A percentile compares a stretch with the other conserved stretches of the same genome.
Evolutionary conservation across 2,888 invertebrate genomes (phyloP).

Genomic region (Athalia circularis): DNA sequence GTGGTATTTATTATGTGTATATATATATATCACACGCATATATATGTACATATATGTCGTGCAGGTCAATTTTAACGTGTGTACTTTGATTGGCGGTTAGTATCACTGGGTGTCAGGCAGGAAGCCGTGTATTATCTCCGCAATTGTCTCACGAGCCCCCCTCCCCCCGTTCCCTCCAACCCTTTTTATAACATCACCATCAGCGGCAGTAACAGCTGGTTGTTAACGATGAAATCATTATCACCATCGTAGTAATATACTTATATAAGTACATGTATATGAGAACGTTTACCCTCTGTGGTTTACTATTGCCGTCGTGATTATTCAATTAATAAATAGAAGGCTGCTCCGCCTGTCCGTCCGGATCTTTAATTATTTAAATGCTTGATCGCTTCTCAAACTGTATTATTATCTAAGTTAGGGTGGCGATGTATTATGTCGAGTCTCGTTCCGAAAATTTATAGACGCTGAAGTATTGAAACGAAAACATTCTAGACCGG

Average conservation of each 20-base stretch:
- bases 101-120: constrained; percentile 73
- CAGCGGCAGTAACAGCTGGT: constrained; percentile 54
- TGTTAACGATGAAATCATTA: constrained; percentile 73
- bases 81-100: constrained; percentile 17
- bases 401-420: too few relatives aligned
- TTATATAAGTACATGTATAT: too few relatives aligned
- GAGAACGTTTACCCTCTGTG: constrained; percentile 50
- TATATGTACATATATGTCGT: background rate
- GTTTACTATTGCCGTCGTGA: constrained; percentile 60
- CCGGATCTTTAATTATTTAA: constrained; percentile 71
- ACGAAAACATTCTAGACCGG: too few relatives aligned
- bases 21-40: background rate
- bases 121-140: constrained; percentile 73
- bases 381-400: constrained; percentile 51
- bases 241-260: constrained; percentile 61
- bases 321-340: constrained; percentile 71
- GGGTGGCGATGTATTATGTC: too few relatives aligned
- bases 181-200: constrained; percentile 48
- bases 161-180: constrained; percentile 53
- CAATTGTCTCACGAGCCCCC: constrained; percentile 72
- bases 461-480: too few relatives aligned
- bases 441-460: too few relatives aligned
- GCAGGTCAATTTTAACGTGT: too few relatives aligned
- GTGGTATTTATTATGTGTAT: background rate
- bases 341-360: constrained; percentile 60